phyloP scores from a whole-genome alignment of 2,797 vertebrate genomes.

The Hippopotamyrus pictus region DNA sequence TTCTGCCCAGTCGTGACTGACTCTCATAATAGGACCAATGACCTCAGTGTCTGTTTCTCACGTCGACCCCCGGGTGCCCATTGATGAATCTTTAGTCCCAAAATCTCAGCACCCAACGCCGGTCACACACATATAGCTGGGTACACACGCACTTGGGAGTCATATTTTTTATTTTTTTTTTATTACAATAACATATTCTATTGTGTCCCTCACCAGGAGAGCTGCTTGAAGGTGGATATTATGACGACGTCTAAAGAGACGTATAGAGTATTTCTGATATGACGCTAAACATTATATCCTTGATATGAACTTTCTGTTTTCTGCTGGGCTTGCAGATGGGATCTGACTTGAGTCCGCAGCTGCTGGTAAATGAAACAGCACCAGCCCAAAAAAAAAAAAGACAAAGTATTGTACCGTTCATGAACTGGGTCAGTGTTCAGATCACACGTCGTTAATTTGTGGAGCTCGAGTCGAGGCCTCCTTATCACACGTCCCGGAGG shows the following conservation, averaged over 20 bases:
- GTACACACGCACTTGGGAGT: not conserved
- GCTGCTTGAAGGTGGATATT: not conserved
- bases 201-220: not conserved
- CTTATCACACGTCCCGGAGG: not conserved
- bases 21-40: not conserved
- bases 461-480: not conserved
- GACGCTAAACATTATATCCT: not conserved
- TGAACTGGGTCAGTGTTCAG: conserved; percentile 9
- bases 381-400: not conserved
- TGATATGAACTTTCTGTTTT: not conserved
- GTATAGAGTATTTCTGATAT: not conserved
- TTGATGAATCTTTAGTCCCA: not conserved
- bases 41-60: not conserved
- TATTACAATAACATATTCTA: not conserved
- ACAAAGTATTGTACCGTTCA: not conserved
- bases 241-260: not conserved
- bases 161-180: not conserved
- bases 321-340: not conserved
- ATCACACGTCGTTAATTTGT: not conserved
- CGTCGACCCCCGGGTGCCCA: not conserved
- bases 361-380: not conserved
- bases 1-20: not conserved
- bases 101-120: not conserved
- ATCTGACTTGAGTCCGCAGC: not conserved
- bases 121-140: not conserved